Evolutionary conservation across 2,888 invertebrate genomes (phyloP).

Genomic region (Phragmatobia fuliginosa): DNA sequence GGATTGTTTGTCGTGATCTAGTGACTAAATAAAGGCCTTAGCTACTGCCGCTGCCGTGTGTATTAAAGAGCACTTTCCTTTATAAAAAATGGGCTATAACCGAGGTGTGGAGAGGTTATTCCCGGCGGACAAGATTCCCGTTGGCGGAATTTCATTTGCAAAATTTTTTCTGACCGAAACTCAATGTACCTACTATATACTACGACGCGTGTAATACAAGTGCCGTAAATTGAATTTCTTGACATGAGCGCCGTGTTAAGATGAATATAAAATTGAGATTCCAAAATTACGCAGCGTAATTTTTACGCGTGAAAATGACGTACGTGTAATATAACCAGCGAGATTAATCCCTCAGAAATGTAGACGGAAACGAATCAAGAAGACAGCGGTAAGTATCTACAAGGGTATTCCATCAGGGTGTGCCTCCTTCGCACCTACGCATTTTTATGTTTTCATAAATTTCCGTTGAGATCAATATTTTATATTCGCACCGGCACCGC

Average conservation of each 20-base stretch:
- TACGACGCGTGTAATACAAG: constrained; percentile 56
- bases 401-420: constrained; percentile 74
- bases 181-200: constrained; percentile 51
- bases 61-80: constrained; percentile 73
- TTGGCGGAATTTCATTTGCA: constrained; percentile 75
- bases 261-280: constrained; percentile 49
- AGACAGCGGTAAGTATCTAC: constrained; percentile 60
- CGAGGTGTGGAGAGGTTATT: constrained; percentile 60
- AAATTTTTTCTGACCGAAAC: constrained; percentile 68
- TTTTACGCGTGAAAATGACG: constrained; percentile 52
- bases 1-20: constrained; percentile 69
- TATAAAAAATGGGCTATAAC: constrained; percentile 77
- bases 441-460: constrained; percentile 85
- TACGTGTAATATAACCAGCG: constrained; percentile 50
- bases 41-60: constrained; percentile 66
- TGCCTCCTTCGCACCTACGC: constrained; percentile 69
- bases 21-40: constrained; percentile 76
- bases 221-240: constrained; percentile 58
- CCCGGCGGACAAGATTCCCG: constrained; percentile 64
- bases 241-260: constrained; percentile 45
- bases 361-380: constrained; percentile 53
- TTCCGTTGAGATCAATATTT: constrained; percentile 83
- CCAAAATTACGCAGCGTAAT: constrained; percentile 52
- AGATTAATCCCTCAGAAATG: constrained; percentile 57
- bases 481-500: constrained; percentile 76